Evolutionary conservation across 2,113 vertebrate genomes (phyloP), one percentile per base, ranked within the genome.

Genomic region (Mixornis gularis): DNA sequence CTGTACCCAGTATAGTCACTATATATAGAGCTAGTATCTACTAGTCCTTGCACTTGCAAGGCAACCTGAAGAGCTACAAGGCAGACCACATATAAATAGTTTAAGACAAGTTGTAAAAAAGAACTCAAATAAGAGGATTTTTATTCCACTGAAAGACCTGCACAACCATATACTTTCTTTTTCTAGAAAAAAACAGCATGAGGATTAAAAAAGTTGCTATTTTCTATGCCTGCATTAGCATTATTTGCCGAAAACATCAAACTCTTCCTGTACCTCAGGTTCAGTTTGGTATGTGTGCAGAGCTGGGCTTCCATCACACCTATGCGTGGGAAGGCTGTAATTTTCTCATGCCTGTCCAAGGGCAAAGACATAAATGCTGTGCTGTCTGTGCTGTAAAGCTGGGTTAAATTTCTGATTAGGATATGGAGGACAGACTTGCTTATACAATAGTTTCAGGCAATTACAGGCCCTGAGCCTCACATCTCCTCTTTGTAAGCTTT

Each of bases 271-370:
- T 65, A 20, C 21, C 40, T 55, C 55, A 73, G 34, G 25, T 12
- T 64, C 36, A 60, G 25, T 11, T 63, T 44, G 18, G 10, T 27
- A 4, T 4, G 6, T 60, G 13, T 62, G 30, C 8, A 32, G 41
- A 52, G 7, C 0, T 66, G 58, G 22, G 8, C 12, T 66, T 56
- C 10, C 17, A 63, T 52, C 58, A 52, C 32, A 30, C 0, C 0
- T 13, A 5, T 43, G 15, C 4, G 27, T 30, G 15, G 10, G 12
- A 79, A 62, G 3, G 17, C 6, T 22, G 2, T 17, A 68, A 12
- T 56, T 40, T 40, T 44, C 19, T 79, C 24, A 29, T 29, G 46
- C 34, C 12, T 17, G 14, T 30, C 27, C n/a, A 56, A n/a, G 14
- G 25, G 27, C 30, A 58, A 43, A 73, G 18, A 27, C n/a, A 17